Evolutionary conservation across 35 echinoderm and acorn worm species (phyloP), one percentile per base, ranked within the genome.

Genomic region (Anneissia japonica): DNA sequence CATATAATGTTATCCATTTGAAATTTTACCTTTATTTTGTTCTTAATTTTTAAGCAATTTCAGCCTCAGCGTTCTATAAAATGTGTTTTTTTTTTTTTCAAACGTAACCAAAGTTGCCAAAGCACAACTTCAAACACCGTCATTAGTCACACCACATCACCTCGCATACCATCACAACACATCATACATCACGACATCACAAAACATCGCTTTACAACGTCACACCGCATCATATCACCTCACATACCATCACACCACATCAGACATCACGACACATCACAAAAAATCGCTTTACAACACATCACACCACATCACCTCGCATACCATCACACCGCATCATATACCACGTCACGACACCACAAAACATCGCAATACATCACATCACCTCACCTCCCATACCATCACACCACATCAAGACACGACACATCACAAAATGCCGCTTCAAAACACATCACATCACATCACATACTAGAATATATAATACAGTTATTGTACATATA

Each of bases 201-300:
- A n/a, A n/a, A n/a, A n/a, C n/a, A n/a, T n/a, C n/a, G 55, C n/a
- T n/a, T 72, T n/a, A 72, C n/a, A 16, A 72, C 55, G n/a, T 72
- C 55, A n/a, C 55, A 72, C n/a, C 55, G 55, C 55, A 72, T 72
- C 55, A 72, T 72, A 72, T 72, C 55, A 72, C 55, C n/a, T 72
- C 55, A 72, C 55, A 72, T 72, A n/a, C 13, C 55, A 72, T 72
- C n/a, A 16, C n/a, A 13, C 13, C 55, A n/a, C n/a, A 13, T 16
- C 55, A n/a, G 13, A 13, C 55, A 13, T 16, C n/a, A n/a, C 55
- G 13, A 72, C n/a, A 13, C 13, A 16, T 16, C n/a, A 13, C 13
- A 13, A 72, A 13, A 72, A 13, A 16, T 72, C 55, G n/a, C 55
- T 16, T 72, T n/a, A 72, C 55, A 72, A 72, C 55, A 16, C 55